A percentile compares a stretch with the other conserved stretches of the same genome.
Conservation (phyloP, 2,888 invertebrate genomes). For the Chaetogeoica ovagalla region DNA sequence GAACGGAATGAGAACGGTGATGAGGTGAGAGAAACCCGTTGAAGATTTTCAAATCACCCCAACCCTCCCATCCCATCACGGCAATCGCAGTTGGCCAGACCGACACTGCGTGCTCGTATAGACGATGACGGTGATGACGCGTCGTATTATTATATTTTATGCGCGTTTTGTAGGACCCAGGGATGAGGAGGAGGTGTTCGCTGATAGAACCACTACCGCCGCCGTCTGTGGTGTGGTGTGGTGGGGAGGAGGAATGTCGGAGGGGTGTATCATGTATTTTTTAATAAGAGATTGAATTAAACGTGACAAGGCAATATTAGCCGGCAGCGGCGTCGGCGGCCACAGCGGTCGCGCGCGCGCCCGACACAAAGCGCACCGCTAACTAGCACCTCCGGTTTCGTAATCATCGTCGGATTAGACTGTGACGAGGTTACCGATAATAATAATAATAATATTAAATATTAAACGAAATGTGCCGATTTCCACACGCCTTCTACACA, state of each 20-base stretch:
- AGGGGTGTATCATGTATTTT: conserved; percentile 38
- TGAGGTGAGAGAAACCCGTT: too few relatives aligned
- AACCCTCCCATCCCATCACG: too few relatives aligned
- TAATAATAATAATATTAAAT: too few relatives aligned
- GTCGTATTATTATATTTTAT: too few relatives aligned
- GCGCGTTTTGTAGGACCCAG: background rate
- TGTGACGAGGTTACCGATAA: conserved; percentile 51
- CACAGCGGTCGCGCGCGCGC: background rate
- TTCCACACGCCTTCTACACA: background rate
- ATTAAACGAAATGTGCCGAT: conserved; percentile 34
- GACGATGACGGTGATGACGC: too few relatives aligned
- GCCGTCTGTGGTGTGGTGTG: background rate
- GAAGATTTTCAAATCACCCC: too few relatives aligned
- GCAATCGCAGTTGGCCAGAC: too few relatives aligned
- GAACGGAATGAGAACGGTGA: too few relatives aligned
- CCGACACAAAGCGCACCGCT: conserved; percentile 48
- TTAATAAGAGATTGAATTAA: conserved; percentile 52
- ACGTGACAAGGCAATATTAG: conserved; percentile 53
- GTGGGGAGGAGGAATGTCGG: background rate
- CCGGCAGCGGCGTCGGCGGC: conserved; percentile 49
- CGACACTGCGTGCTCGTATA: too few relatives aligned
- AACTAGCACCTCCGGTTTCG: conserved; percentile 52
- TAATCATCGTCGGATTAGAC: conserved; percentile 52
- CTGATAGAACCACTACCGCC: background rate
- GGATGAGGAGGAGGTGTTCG: background rate